Conservation (phyloP, 2,113 vertebrate genomes). For the Callipepla squamata region DNA sequence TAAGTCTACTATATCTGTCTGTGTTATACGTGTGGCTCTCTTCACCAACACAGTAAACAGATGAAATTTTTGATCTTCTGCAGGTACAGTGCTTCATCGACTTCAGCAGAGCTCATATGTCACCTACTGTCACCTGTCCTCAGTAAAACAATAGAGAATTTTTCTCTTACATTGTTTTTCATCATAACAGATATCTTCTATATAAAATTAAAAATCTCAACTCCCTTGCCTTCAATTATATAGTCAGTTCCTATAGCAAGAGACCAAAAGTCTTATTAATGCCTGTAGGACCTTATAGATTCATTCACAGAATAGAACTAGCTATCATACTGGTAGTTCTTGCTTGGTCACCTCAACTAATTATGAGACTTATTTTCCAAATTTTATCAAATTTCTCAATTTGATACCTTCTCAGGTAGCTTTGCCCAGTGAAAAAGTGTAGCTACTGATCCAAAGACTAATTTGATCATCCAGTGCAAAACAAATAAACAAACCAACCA, state of each 20-base stretch:
- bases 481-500: not conserved
- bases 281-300: not conserved
- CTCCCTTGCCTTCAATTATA: not conserved
- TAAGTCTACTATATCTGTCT: not conserved
- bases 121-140: not conserved
- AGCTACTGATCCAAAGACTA: not conserved
- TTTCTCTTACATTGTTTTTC: not conserved
- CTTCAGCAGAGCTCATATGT: not conserved
- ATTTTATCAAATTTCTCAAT: not conserved
- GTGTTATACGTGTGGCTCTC: accelerated
- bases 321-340: not conserved
- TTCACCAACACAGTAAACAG: not conserved
- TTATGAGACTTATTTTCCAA: not conserved
- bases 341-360: not conserved
- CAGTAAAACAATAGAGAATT: not conserved
- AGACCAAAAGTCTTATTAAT: not conserved
- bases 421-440: not conserved
- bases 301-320: not conserved
- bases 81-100: not conserved
- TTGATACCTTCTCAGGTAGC: not conserved
- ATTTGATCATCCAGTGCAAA: not conserved
- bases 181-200: not conserved
- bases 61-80: not conserved
- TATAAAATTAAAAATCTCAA: not conserved
- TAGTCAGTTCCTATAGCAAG: not conserved